phyloP scores from a whole-genome alignment of 2,888 invertebrate species.

The Megastigmus dorsalis region DNA sequence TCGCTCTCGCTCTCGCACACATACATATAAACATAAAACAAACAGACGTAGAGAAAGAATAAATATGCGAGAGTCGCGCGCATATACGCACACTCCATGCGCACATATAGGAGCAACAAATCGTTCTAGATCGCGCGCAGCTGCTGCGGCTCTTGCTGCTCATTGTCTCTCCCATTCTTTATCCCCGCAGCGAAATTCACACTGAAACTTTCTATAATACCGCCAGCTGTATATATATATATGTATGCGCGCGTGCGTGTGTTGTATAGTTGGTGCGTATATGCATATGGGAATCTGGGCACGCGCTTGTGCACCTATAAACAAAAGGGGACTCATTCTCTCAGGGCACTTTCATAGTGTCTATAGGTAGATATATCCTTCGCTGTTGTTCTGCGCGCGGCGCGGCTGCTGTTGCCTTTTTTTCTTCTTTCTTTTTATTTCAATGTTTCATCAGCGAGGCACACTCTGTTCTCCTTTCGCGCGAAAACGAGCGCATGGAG shows the following conservation, averaged over 20 bases:
- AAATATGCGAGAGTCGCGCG: background rate
- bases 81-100: background rate
- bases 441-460: slow-evolving; percentile 20
- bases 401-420: background rate
- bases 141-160: background rate
- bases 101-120: slow-evolving; percentile 10
- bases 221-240: background rate
- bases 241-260: background rate
- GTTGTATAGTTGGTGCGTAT: too few relatives aligned
- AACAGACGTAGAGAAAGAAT: background rate
- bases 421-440: background rate
- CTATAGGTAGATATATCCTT: background rate
- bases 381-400: background rate
- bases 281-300: slow-evolving; percentile 28
- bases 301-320: slow-evolving; percentile 24
- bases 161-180: slow-evolving; percentile 40
- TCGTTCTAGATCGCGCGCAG: slow-evolving; percentile 31
- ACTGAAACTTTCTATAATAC: slow-evolving; percentile 44
- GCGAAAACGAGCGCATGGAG: too few relatives aligned
- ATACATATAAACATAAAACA: background rate
- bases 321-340: slow-evolving; percentile 13
- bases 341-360: background rate
- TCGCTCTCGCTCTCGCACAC: too few relatives aligned
- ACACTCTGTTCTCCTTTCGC: slow-evolving; percentile 21
- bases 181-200: slow-evolving; percentile 21